Evolutionary conservation across 2,797 vertebrate genomes (phyloP).

Genomic region (Hippopotamyrus pictus): DNA sequence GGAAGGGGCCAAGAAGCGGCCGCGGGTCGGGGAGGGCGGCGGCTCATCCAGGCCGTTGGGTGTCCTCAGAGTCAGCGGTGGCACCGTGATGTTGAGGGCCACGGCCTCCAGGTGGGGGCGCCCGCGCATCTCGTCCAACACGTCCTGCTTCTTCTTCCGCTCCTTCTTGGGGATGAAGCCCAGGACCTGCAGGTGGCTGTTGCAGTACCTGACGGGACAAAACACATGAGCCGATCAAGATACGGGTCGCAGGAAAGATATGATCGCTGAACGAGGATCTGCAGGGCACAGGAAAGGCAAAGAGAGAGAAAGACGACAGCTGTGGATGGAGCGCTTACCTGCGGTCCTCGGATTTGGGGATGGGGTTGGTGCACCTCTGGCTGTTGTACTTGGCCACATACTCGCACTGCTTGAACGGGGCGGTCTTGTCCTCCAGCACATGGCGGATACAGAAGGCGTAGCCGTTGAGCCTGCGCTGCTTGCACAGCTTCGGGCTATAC

Average conservation of each 20-base stretch:
- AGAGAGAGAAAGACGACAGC: neutral
- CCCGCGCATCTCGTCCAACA: slow-evolving; percentile 84
- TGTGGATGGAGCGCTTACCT: slow-evolving; percentile 66
- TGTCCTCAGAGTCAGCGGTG: slow-evolving; percentile 85
- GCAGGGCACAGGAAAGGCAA: neutral
- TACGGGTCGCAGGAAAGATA: neutral
- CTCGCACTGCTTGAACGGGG: slow-evolving; percentile 99
- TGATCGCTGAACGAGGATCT: neutral
- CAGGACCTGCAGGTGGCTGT: slow-evolving; percentile 97
- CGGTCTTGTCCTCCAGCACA: slow-evolving; percentile 98
- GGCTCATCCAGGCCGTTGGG: slow-evolving; percentile 89
- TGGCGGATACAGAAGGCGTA: slow-evolving; percentile 99
- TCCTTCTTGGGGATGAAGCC: slow-evolving; percentile 99
- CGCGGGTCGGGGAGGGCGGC: slow-evolving; percentile 84
- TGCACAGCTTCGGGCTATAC: slow-evolving; percentile 99
- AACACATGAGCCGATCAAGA: neutral
- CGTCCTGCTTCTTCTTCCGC: slow-evolving; percentile 97
- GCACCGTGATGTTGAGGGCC: slow-evolving; percentile 92
- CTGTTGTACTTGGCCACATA: slow-evolving; percentile 99
- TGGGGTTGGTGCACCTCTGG: slow-evolving; percentile 98
- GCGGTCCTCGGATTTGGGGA: slow-evolving; percentile 97
- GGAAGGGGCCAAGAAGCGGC: slow-evolving; percentile 78
- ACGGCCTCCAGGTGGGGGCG: slow-evolving; percentile 87
- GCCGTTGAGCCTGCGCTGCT: slow-evolving; percentile 98
- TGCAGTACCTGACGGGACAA: slow-evolving; percentile 84